These are phyloP conservation scores for Cryptocephalus moraei DNA, from an alignment of 2,888 invertebrate species.

Conservation along the genomic window DNA sequence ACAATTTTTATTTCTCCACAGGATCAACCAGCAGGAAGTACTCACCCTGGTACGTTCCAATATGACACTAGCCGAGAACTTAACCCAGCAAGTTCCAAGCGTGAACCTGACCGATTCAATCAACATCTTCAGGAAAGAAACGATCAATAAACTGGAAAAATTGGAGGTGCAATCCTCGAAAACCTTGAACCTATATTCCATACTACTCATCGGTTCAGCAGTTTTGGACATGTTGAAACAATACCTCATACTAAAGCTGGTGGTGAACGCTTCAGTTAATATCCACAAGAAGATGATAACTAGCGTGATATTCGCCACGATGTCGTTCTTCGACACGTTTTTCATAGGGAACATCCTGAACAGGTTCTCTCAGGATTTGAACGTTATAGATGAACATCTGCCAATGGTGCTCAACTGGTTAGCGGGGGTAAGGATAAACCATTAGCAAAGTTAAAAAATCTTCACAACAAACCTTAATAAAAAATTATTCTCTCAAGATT, in stretches of 20 bases:
- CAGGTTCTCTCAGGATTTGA: slow-evolving; percentile 28
- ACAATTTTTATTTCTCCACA: no score
- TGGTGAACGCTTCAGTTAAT: slow-evolving; percentile 20
- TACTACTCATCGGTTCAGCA: slow-evolving; percentile 19
- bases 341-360: slow-evolving; percentile 29
- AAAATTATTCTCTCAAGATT: no score
- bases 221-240: slow-evolving; percentile 20
- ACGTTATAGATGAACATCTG: slow-evolving; percentile 22
- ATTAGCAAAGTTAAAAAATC: no score
- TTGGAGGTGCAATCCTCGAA: slow-evolving; percentile 9
- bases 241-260: slow-evolving; percentile 18
- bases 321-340: slow-evolving; percentile 26
- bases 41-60: no score
- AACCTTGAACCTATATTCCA: slow-evolving; percentile 21
- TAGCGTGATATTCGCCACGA: slow-evolving; percentile 20
- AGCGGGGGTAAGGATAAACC: slow-evolving; percentile 12
- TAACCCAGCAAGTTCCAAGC: no score
- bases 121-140: slow-evolving; percentile 1
- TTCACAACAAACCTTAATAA: no score
- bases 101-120: not conserved
- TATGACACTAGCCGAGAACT: no score
- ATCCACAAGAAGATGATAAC: slow-evolving; percentile 24
- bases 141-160: slow-evolving; percentile 5
- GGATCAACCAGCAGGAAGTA: no score
- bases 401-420: slow-evolving; percentile 15